phyloP scores from a whole-genome alignment of 2,797 vertebrate genomes.

The Xenops minutus region DNA sequence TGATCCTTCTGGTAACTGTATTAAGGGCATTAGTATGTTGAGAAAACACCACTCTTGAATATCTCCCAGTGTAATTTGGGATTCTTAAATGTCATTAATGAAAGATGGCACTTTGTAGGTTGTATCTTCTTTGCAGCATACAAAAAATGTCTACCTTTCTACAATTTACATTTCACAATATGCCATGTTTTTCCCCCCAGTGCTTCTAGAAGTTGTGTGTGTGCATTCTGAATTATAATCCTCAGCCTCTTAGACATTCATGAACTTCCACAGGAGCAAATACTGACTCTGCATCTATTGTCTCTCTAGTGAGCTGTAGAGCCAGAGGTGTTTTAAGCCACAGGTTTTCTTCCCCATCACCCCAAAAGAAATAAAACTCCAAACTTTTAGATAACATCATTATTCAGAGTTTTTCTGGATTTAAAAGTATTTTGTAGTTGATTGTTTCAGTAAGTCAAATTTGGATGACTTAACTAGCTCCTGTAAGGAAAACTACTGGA shows the following conservation, averaged over 20 bases:
- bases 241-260: constrained; percentile 66
- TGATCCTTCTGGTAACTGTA: constrained; percentile 75
- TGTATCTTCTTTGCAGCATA: constrained; percentile 42
- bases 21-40: constrained; percentile 80
- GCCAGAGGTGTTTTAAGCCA: constrained; percentile 42
- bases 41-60: constrained; percentile 75
- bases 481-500: background rate
- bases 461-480: background rate
- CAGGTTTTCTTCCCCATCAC: background rate
- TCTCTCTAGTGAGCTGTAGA: constrained; percentile 40
- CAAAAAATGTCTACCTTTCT: constrained; percentile 23
- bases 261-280: constrained; percentile 58
- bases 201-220: constrained; percentile 17
- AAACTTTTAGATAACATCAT: background rate
- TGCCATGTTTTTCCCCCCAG: constrained; percentile 42
- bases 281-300: constrained; percentile 60
- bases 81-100: constrained; percentile 55
- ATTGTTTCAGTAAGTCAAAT: constrained; percentile 28
- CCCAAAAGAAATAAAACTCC: background rate
- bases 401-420: background rate
- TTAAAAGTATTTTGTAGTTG: background rate
- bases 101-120: constrained; percentile 61
- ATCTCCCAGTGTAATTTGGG: constrained; percentile 63
- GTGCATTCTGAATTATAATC: constrained; percentile 54
- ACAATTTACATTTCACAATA: constrained; percentile 8